Evolutionary conservation across 2,113 vertebrate species (phyloP).

Genomic region (Gobius niger): DNA sequence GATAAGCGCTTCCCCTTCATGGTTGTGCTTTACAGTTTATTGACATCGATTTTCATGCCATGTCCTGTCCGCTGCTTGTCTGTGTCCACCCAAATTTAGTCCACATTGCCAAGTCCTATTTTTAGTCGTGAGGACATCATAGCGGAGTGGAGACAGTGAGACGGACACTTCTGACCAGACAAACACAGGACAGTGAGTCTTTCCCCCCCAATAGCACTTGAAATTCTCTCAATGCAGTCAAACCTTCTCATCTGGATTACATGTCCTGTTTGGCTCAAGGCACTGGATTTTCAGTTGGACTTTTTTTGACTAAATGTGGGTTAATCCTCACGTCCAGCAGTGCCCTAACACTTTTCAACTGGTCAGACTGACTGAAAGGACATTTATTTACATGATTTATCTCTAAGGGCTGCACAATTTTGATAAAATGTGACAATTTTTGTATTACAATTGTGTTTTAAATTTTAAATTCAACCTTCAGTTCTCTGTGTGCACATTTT

Average conservation of each 20-base stretch:
- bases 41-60: slow-evolving; percentile 9
- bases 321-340: neutral
- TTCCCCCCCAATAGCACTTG: slow-evolving; percentile 12
- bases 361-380: slow-evolving; percentile 1
- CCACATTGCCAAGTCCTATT: slow-evolving; percentile 67
- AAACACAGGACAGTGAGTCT: slow-evolving; percentile 21
- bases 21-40: slow-evolving; percentile 11
- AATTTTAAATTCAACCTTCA: too few species aligned
- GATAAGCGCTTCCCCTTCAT: neutral
- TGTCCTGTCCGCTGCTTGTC: slow-evolving; percentile 6
- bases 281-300: slow-evolving; percentile 55
- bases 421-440: too few species aligned
- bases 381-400: too few species aligned
- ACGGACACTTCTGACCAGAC: slow-evolving; percentile 42
- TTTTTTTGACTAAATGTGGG: neutral
- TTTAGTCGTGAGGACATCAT: slow-evolving; percentile 71
- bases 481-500: too few species aligned
- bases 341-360: slow-evolving; percentile 31
- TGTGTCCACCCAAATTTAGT: slow-evolving; percentile 49
- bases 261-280: slow-evolving; percentile 21
- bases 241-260: slow-evolving; percentile 25
- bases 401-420: too few species aligned
- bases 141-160: slow-evolving; percentile 59
- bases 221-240: neutral
- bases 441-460: too few species aligned